Conservation (phyloP, 2,888 invertebrate species). For the Nephrotoma appendiculata region DNA sequence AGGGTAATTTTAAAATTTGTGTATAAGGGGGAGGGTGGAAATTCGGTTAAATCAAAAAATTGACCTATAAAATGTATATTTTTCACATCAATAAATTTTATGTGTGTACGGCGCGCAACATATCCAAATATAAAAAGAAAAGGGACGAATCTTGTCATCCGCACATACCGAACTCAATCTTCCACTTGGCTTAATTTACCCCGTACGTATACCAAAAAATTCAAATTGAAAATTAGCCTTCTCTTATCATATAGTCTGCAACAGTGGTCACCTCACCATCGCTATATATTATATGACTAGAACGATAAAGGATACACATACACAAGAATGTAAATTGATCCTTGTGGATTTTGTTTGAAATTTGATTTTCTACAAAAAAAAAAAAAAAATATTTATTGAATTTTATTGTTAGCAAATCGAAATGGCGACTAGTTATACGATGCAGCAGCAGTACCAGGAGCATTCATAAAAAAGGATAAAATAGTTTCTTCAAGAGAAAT, state of each 20-base stretch:
- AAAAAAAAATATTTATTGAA: background rate
- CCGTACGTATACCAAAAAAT: background rate
- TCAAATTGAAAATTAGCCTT: background rate
- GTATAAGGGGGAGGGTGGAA: background rate
- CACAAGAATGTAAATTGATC: background rate
- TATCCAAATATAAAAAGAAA: background rate
- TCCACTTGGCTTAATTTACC: background rate
- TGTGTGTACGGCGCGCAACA: background rate
- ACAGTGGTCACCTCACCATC: background rate
- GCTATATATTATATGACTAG: background rate
- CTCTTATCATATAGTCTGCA: background rate
- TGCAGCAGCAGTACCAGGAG: background rate
- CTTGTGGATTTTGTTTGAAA: background rate
- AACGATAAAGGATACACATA: background rate
- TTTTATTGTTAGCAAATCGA: background rate
- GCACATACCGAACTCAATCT: background rate
- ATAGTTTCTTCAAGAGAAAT: background rate
- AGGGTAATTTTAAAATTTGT: background rate
- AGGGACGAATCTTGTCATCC: background rate
- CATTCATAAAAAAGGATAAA: background rate
- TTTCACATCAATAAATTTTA: background rate
- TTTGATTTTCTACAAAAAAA: background rate
- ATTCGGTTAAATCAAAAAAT: background rate
- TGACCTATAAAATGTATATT: background rate
- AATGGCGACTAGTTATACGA: background rate